These are phyloP conservation scores for Acheta domesticus DNA, from an alignment of 2,888 invertebrate genomes.

Conservation along the genomic window DNA sequence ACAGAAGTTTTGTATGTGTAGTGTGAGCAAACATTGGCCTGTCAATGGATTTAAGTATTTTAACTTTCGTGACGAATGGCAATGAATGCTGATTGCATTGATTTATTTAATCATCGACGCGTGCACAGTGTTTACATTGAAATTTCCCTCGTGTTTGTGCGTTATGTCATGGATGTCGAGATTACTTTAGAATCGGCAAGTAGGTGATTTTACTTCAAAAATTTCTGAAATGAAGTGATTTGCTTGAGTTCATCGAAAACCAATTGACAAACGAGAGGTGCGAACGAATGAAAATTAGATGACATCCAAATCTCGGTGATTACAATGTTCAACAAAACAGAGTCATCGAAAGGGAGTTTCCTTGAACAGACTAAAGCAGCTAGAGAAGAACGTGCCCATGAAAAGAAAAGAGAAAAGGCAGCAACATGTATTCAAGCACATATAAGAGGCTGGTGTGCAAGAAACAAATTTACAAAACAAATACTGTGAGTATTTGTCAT, in stretches of 20 bases:
- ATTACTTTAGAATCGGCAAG: too few relatives aligned
- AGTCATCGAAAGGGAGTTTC: slow-evolving; percentile 71
- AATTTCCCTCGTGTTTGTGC: not conserved
- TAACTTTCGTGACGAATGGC: too few relatives aligned
- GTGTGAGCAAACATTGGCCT: too few relatives aligned
- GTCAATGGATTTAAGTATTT: too few relatives aligned
- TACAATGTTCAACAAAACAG: slow-evolving; percentile 60
- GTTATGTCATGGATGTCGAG: not conserved
- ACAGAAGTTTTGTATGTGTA: too few relatives aligned
- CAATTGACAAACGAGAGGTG: too few relatives aligned
- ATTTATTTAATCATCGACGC: too few relatives aligned
- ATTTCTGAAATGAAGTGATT: too few relatives aligned
- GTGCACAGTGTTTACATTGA: not conserved
- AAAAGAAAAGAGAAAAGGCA: slow-evolving; percentile 74
- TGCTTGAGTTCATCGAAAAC: too few relatives aligned
- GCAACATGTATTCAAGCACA: slow-evolving; percentile 71
- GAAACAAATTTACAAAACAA: slow-evolving; percentile 58
- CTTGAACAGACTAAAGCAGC: slow-evolving; percentile 88
- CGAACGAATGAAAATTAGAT: not conserved
- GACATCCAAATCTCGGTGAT: not conserved
- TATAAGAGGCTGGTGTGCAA: slow-evolving; percentile 70
- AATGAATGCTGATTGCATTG: too few relatives aligned
- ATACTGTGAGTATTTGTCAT: slow-evolving; percentile 63
- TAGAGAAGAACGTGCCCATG: slow-evolving; percentile 81
- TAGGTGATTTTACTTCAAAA: too few relatives aligned